Conservation (phyloP, 2,797 vertebrate species). For the Linurgus olivaceus region DNA sequence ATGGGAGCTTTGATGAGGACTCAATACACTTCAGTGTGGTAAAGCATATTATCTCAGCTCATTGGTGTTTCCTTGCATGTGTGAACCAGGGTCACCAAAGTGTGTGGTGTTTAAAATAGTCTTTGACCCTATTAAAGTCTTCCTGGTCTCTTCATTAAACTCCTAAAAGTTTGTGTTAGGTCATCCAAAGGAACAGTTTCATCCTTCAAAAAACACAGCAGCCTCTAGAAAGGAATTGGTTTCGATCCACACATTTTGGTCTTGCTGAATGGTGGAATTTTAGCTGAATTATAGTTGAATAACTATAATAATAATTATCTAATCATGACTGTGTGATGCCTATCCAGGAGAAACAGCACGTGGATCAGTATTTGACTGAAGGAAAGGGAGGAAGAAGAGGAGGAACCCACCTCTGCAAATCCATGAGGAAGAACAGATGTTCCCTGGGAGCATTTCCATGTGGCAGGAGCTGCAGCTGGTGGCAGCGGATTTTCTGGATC, state of each 20-base stretch:
- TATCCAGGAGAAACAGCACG: background rate
- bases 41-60: background rate
- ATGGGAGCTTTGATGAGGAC: background rate
- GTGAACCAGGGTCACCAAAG: background rate
- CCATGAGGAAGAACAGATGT: background rate
- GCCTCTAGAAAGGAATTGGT: background rate
- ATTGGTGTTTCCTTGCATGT: background rate
- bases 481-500: rapidly evolving
- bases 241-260: rapidly evolving
- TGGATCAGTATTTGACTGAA: background rate
- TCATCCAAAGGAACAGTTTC: background rate
- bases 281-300: background rate
- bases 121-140: background rate
- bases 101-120: background rate
- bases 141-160: background rate
- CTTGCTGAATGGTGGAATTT: background rate
- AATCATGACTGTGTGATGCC: background rate
- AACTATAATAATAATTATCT: background rate
- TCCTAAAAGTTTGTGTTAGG: background rate
- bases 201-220: background rate
- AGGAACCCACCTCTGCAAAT: background rate
- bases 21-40: background rate
- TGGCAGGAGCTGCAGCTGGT: rapidly evolving
- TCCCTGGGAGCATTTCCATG: background rate
- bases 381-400: background rate